A percentile compares a stretch with the other conserved stretches of the same genome.
These are phyloP conservation scores for Peromyscus californicus DNA, from an alignment of 2,113 vertebrate genomes.

Conservation along the genomic window DNA sequence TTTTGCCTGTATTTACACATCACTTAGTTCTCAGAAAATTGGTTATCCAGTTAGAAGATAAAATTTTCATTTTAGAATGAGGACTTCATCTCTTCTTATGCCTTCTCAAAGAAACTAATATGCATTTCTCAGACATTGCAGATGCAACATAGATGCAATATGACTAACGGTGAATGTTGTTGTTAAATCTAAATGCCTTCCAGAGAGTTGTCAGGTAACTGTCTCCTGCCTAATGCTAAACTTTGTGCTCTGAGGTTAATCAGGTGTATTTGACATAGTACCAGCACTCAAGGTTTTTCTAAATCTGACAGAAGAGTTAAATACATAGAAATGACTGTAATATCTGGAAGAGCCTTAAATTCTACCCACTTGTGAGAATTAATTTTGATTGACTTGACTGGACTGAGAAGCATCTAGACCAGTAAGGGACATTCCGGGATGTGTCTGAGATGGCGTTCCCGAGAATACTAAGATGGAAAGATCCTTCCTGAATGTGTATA, in stretches of 20 bases:
- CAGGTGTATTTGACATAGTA: neutral
- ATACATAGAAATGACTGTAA: neutral
- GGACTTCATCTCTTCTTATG: slow-evolving; percentile 40
- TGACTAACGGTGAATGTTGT: neutral
- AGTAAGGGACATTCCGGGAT: neutral
- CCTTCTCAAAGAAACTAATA: neutral
- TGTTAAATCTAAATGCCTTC: slow-evolving; percentile 20
- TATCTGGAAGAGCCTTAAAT: neutral
- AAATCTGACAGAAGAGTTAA: slow-evolving; percentile 2
- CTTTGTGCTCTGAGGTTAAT: neutral
- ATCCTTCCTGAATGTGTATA: neutral
- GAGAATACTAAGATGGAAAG: too few relatives aligned
- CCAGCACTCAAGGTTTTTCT: neutral
- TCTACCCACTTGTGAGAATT: neutral
- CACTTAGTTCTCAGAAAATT: slow-evolving; percentile 17
- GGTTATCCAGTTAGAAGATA: neutral
- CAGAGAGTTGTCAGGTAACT: neutral
- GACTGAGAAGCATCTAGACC: neutral
- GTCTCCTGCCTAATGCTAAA: neutral
- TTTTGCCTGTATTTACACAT: neutral
- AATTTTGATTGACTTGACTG: neutral
- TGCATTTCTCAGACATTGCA: neutral
- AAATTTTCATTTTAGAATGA: neutral
- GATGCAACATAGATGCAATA: neutral
- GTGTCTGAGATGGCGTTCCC: neutral